These are phyloP conservation scores for Petrolisthes cinctipes DNA, from an alignment of 2,888 invertebrate genomes.

Conservation along the genomic window DNA sequence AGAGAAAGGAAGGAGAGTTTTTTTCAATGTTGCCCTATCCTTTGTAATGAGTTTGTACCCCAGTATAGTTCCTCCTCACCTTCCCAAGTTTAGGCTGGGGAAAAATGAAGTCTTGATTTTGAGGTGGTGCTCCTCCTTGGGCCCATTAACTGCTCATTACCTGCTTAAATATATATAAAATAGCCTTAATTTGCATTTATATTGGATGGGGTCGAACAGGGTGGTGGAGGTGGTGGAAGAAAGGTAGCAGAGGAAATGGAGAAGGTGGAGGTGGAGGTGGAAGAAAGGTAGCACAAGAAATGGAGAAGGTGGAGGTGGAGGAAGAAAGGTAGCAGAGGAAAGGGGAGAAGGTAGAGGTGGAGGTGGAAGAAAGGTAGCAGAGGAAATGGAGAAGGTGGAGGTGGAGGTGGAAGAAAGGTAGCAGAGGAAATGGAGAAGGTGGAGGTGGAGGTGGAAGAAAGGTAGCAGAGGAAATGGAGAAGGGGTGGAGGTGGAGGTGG, in stretches of 20 bases:
- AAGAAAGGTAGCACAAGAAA: not conserved
- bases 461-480: not conserved
- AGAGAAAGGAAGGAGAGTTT: not conserved
- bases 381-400: not conserved
- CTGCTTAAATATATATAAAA: constrained; percentile 49
- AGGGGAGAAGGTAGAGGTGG: not conserved
- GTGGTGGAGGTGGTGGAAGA: constrained; percentile 10
- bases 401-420: not conserved
- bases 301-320: not conserved
- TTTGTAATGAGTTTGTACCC: not conserved
- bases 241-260: not conserved
- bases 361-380: not conserved
- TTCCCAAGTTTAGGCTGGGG: not conserved
- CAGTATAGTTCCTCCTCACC: not conserved
- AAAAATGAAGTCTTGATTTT: not conserved
- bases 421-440: not conserved
- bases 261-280: constrained; percentile 1
- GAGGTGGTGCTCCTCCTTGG: not conserved
- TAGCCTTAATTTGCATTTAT: constrained; percentile 48
- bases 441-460: not conserved
- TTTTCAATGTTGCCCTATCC: not conserved
- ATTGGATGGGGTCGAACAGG: constrained; percentile 31
- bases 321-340: not conserved
- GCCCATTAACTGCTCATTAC: constrained; percentile 41
- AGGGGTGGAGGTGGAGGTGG: not conserved